Base-by-base conservation (phyloP, 2,113 vertebrate genomes). In the Danio rerio region DNA sequence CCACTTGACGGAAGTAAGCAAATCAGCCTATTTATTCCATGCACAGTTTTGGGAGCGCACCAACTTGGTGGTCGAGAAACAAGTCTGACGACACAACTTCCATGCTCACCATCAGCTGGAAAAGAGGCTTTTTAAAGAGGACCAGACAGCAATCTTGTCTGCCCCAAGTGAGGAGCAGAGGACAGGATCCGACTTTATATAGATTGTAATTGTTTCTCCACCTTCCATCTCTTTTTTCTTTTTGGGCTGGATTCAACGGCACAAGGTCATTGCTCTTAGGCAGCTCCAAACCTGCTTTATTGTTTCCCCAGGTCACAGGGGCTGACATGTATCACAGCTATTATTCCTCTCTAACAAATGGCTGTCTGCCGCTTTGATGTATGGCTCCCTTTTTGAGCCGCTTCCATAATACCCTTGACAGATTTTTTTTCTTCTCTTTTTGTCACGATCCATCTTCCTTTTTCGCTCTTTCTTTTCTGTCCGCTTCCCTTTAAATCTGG, bases 301-400 rank as follows among this genome's bases (percentile, higher is more conserved):
- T 93, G 90, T 93, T 92, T 88, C 87, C 91, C 88, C 84, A 82
- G 93, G 93, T 93, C 92, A 92, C 86, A 79, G 85, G 90, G 92
- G 91, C 89, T 88, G 89, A 89, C 91, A 92, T 91, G 91, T 91
- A 92, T 93, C 93, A 92, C 89, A 92, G 91, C 91, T 91, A 93
- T 93, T 93, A 93, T 94, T 93, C 92, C 90, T 88, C 83, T 85
- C 90, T 90, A 93, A 94, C 93, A 93, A 94, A 94, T 92, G 91
- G 90, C 88, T 87, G 76, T 92, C 92, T 87, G 88, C 83, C 80
- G 65, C 92, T 92, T 93, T 94, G 92, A 94, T 93, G 91, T 93
- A 94, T 93, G 90, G 90, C 87, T 89, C 91, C 90, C 88, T 89
- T 88, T 90, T 88, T 90, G 89, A 92, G 90, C 91, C 87, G 88